phyloP scores from a whole-genome alignment of 2,113 vertebrate genomes.

The Paralichthys olivaceus region DNA sequence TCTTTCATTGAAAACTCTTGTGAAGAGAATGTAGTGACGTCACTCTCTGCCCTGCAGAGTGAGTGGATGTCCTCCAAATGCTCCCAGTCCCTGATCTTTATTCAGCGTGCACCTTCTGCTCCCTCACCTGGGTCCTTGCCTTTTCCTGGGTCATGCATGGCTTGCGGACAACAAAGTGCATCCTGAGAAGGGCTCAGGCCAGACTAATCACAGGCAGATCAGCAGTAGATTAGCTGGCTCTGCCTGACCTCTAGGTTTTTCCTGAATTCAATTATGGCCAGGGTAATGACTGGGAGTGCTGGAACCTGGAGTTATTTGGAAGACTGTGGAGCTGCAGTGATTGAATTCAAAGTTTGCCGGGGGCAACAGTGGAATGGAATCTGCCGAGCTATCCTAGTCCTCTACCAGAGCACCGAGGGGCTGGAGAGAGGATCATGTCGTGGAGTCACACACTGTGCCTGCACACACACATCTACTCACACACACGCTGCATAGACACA shows the following conservation, averaged over 20 bases:
- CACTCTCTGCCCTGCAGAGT: constrained; percentile 58
- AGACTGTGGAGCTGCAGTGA: constrained; percentile 70
- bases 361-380: constrained; percentile 66
- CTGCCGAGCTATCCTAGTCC: constrained; percentile 47
- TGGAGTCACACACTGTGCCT: constrained; percentile 15
- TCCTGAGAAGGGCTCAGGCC: constrained; percentile 59
- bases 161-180: constrained; percentile 63
- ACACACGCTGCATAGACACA: constrained; percentile 38
- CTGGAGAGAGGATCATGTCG: constrained; percentile 49
- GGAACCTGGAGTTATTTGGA: constrained; percentile 79
- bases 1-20: constrained; percentile 12
- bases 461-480: background rate
- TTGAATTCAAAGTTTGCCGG: constrained; percentile 77
- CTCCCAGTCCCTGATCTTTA: constrained; percentile 55
- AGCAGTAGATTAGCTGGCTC: constrained; percentile 76
- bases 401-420: constrained; percentile 41
- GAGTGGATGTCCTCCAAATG: constrained; percentile 62
- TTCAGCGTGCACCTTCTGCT: constrained; percentile 53
- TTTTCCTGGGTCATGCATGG: constrained; percentile 63
- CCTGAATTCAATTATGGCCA: constrained; percentile 78
- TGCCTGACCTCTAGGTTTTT: constrained; percentile 75
- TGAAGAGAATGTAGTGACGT: constrained; percentile 52
- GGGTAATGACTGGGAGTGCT: constrained; percentile 78
- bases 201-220: constrained; percentile 80
- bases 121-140: constrained; percentile 56